Evolutionary conservation across 2,797 vertebrate genomes (phyloP).

Genomic region (Fistularia tabacaria): DNA sequence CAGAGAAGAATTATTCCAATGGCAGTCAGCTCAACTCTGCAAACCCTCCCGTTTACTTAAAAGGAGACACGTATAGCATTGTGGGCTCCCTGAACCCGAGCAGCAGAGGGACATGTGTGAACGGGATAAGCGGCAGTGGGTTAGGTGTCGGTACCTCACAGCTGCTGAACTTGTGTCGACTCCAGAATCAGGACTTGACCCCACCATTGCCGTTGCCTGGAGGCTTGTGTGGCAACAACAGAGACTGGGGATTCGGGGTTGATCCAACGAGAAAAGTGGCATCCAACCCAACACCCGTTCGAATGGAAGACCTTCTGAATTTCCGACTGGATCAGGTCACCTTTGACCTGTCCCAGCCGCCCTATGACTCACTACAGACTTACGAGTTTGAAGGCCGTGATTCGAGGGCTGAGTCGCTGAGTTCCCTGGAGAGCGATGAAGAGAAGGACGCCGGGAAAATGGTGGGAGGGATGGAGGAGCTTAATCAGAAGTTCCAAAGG

Average conservation of each 20-base stretch:
- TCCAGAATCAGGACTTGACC: constrained; percentile 68
- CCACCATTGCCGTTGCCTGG: constrained; percentile 56
- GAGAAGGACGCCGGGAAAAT: constrained; percentile 60
- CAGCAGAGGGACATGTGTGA: constrained; percentile 41
- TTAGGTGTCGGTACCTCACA: constrained; percentile 48
- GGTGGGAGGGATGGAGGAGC: constrained; percentile 71
- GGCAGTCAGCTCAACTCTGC: constrained; percentile 16
- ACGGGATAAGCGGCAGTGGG: constrained; percentile 39
- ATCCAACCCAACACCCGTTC: constrained; percentile 61
- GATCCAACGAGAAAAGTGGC: constrained; percentile 21
- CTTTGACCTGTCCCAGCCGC: constrained; percentile 84
- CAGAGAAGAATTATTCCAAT: constrained; percentile 43
- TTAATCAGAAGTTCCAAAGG: constrained; percentile 83
- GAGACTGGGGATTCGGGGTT: constrained; percentile 29
- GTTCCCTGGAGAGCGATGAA: constrained; percentile 80
- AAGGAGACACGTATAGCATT: constrained; percentile 66
- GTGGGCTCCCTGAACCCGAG: constrained; percentile 68
- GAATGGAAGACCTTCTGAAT: constrained; percentile 81
- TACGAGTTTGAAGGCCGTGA: constrained; percentile 87
- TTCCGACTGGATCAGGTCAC: constrained; percentile 82
- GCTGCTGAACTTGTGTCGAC: constrained; percentile 60
- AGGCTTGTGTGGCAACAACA: constrained; percentile 54
- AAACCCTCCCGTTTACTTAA: constrained; percentile 41
- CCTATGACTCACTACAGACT: constrained; percentile 90
- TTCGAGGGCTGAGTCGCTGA: constrained; percentile 83